A percentile compares a stretch with the other conserved stretches of the same genome.
Conservation (phyloP, 2,113 vertebrate genomes). For the Colius striatus region DNA sequence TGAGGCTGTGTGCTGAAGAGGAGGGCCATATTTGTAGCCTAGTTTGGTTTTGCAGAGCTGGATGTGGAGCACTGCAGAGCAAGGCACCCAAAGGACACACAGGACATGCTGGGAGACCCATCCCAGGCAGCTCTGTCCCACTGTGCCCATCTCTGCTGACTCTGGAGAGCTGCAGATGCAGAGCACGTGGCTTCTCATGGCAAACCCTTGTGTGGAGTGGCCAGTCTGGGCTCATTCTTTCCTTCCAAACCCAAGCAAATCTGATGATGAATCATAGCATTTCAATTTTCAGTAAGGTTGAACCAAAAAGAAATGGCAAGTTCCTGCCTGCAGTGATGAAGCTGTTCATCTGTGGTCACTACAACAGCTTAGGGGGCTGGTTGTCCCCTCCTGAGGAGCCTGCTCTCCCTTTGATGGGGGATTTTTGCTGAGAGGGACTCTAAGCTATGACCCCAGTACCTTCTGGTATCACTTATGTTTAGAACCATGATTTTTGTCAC, state of each 20-base stretch:
- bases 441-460: not conserved
- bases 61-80: not conserved
- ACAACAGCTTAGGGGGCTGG: not conserved
- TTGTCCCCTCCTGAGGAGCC: not conserved
- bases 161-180: not conserved
- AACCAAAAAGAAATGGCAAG: not conserved
- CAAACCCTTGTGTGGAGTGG: not conserved
- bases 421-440: not conserved
- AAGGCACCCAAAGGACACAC: rapidly evolving
- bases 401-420: not conserved
- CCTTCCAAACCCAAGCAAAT: not conserved
- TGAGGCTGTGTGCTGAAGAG: not conserved
- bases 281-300: not conserved
- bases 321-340: not conserved
- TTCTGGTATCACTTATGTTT: not conserved
- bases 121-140: not conserved
- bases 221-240: not conserved
- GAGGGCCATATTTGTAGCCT: not conserved
- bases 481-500: not conserved
- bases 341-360: not conserved
- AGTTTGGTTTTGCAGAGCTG: not conserved
- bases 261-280: not conserved
- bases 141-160: not conserved
- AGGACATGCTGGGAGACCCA: rapidly evolving
- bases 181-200: rapidly evolving